A percentile compares a stretch with the other conserved stretches of the same genome.
Evolutionary conservation across 1,140 invertebrate species (phyloP).

Genomic region (Pissodes strobi): DNA sequence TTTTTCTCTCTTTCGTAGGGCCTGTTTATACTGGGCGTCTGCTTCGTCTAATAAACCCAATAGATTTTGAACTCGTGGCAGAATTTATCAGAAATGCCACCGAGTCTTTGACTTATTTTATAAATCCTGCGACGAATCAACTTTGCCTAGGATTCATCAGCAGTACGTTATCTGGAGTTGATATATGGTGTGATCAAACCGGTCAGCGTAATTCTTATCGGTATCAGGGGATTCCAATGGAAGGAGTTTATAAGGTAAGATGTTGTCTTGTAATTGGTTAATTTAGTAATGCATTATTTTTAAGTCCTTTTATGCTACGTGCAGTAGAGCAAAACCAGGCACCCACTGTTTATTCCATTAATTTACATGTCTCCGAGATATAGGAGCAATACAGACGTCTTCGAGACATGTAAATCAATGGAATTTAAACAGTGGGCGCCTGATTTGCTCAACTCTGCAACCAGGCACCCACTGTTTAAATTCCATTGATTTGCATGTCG

Average conservation of each 20-base stretch:
- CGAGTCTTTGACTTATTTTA: constrained; percentile 7
- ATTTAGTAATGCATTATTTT: too few relatives aligned
- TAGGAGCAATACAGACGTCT: too few relatives aligned
- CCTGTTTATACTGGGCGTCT: not conserved
- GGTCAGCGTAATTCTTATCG: not conserved
- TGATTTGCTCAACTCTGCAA: too few relatives aligned
- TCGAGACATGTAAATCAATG: too few relatives aligned
- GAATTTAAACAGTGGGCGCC: too few relatives aligned
- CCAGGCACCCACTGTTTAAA: too few relatives aligned
- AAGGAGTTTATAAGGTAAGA: constrained; percentile 11
- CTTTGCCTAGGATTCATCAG: constrained; percentile 15
- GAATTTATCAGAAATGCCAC: constrained; percentile 9
- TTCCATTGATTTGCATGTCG: too few relatives aligned
- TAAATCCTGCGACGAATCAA: constrained; percentile 4
- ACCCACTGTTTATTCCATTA: too few relatives aligned
- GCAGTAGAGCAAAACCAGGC: too few relatives aligned
- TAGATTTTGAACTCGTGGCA: not conserved
- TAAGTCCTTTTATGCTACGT: too few relatives aligned
- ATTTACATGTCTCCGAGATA: too few relatives aligned
- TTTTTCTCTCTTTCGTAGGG: not conserved
- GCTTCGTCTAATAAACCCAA: not conserved
- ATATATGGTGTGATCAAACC: constrained; percentile 13
- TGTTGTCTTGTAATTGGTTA: too few relatives aligned
- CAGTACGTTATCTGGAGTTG: not conserved
- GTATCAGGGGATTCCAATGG: not conserved